Conservation (phyloP, 2,797 vertebrate genomes). For the Craterocephalus amniculus region DNA sequence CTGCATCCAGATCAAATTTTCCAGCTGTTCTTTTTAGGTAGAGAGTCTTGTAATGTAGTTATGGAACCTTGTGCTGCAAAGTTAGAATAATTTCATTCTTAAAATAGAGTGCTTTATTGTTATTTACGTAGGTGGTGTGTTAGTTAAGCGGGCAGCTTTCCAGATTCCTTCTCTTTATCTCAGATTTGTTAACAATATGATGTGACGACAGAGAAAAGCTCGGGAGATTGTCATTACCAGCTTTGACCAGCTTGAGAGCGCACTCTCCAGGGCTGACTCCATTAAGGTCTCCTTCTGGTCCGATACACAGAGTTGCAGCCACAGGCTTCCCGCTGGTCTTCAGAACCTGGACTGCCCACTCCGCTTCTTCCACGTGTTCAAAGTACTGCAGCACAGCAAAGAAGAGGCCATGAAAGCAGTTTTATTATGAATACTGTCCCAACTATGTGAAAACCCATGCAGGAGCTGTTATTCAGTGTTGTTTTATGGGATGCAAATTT, state of each 20-base stretch:
- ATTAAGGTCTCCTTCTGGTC: conserved; percentile 93
- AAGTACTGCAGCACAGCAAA: conserved; percentile 86
- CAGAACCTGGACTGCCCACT: conserved; percentile 93
- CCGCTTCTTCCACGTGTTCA: conserved; percentile 96
- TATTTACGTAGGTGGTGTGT: too few species aligned
- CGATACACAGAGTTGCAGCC: conserved; percentile 91
- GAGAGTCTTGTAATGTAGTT: not conserved
- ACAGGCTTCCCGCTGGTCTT: conserved; percentile 90
- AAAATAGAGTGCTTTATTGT: too few species aligned
- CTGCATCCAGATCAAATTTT: not conserved
- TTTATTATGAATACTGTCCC: not conserved
- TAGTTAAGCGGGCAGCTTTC: not conserved
- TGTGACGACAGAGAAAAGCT: not conserved
- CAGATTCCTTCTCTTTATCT: not conserved
- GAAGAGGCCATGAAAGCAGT: not conserved
- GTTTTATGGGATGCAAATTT: not conserved
- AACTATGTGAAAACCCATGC: too few species aligned
- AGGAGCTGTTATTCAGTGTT: not conserved
- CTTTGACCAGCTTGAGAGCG: conserved; percentile 89
- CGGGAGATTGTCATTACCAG: conserved; percentile 80
- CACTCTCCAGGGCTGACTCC: conserved; percentile 89
- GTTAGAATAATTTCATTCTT: not conserved
- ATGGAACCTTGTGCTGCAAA: not conserved
- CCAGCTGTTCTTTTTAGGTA: not conserved
- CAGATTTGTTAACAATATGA: not conserved